A percentile compares a stretch with the other conserved stretches of the same genome.
Evolutionary conservation across 2,113 vertebrate species (phyloP).

Genomic region (Atractosteus spatula): DNA sequence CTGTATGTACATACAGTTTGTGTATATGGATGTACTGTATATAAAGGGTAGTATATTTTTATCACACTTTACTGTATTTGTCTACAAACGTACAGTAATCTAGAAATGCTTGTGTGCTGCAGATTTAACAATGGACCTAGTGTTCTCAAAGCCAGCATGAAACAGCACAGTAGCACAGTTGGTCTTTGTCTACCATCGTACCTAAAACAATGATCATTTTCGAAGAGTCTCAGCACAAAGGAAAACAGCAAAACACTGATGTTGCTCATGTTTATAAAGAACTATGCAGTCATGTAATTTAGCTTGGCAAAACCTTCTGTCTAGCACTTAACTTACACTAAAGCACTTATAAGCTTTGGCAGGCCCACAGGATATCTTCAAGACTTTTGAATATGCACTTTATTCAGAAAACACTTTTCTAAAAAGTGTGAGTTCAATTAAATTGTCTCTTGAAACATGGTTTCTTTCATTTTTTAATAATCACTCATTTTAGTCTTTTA

Average conservation of each 20-base stretch:
- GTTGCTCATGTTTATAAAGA: slow-evolving; percentile 29
- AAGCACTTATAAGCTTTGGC: neutral
- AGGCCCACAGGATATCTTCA: neutral
- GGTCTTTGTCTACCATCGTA: slow-evolving; percentile 41
- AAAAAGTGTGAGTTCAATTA: no score
- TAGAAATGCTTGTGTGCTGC: neutral
- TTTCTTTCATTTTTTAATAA: no score
- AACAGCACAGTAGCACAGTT: slow-evolving; percentile 34
- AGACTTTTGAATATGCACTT: neutral
- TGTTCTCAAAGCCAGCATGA: slow-evolving; percentile 44
- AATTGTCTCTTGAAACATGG: no score
- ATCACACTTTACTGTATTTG: neutral
- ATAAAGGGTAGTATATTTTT: neutral
- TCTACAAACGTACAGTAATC: neutral
- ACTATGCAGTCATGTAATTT: neutral
- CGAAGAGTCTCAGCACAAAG: slow-evolving; percentile 51
- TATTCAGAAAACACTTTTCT: neutral
- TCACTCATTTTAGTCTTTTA: no score
- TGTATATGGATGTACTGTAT: slow-evolving; percentile 5
- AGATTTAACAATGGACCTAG: slow-evolving; percentile 42
- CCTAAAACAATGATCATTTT: slow-evolving; percentile 47
- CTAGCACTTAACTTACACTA: neutral
- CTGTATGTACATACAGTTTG: neutral
- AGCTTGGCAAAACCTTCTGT: no score
- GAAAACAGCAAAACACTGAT: slow-evolving; percentile 41